phyloP scores from a whole-genome alignment of 2,888 invertebrate species.

The Dicyrtoma fusca region DNA sequence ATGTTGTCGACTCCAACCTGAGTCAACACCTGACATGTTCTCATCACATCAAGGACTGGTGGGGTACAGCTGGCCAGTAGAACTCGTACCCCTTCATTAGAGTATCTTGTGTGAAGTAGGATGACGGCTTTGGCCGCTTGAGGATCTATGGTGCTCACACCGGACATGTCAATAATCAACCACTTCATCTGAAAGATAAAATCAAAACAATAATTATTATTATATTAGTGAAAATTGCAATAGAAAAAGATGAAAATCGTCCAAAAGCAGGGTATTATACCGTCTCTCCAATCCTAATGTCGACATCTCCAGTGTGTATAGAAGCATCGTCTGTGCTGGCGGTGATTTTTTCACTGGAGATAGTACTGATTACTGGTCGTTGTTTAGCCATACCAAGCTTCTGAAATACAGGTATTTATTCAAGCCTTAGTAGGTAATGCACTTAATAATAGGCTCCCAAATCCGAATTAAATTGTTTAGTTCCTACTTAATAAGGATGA shows the following conservation, averaged over 20 bases:
- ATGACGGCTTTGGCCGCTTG: conserved; percentile 52
- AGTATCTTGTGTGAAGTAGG: conserved; percentile 44
- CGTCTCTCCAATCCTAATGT: not conserved
- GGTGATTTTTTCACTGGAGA: conserved; percentile 35
- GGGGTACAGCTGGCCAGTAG: conserved; percentile 49
- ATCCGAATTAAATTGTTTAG: no score
- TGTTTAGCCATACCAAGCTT: not conserved
- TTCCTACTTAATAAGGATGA: no score
- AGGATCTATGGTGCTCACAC: conserved; percentile 68
- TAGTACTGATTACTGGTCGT: conserved; percentile 25
- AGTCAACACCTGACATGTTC: conserved; percentile 60
- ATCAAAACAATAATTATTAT: not conserved
- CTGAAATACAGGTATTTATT: not conserved
- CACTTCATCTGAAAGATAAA: conserved; percentile 47
- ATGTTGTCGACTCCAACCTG: conserved; percentile 59
- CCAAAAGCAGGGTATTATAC: no score
- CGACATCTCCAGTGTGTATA: not conserved
- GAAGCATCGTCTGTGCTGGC: conserved; percentile 5
- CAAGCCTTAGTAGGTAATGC: no score
- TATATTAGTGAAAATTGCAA: no score
- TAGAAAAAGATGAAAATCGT: not conserved
- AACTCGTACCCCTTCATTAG: conserved; percentile 39
- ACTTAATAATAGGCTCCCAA: no score
- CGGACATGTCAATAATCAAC: conserved; percentile 67
- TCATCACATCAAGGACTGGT: conserved; percentile 57